A percentile compares a stretch with the other conserved stretches of the same genome.
Evolutionary conservation across 1,140 invertebrate species (phyloP).

Genomic region (Drosophila lowei): DNA sequence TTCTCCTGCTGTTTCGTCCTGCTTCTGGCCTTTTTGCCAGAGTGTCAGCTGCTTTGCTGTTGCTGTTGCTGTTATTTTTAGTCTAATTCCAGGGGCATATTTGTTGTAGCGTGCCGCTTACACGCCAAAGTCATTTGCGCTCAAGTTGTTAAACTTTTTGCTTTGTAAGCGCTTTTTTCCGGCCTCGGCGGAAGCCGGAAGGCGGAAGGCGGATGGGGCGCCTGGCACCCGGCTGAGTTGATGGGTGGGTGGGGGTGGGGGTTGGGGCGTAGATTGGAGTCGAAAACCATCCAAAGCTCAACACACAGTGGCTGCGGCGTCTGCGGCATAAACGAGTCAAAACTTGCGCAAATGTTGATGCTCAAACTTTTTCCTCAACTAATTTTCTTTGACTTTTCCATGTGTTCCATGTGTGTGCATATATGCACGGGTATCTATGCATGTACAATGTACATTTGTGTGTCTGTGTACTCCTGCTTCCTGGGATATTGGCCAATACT

Average conservation of each 20-base stretch:
- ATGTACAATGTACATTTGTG: too few species aligned
- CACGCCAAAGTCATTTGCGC: conserved; percentile 75
- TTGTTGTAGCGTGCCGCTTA: conserved; percentile 73
- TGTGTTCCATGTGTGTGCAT: conserved; percentile 16
- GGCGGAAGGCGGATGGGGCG: too few species aligned
- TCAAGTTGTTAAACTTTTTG: conserved; percentile 75
- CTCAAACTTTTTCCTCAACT: conserved; percentile 61
- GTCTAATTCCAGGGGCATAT: conserved; percentile 63
- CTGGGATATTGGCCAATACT: conserved; percentile 33
- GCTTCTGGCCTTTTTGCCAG: not conserved
- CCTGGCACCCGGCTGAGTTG: not conserved
- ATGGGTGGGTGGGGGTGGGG: not conserved
- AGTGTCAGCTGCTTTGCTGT: conserved; percentile 4
- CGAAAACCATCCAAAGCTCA: too few species aligned
- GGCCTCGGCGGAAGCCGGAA: conserved; percentile 58
- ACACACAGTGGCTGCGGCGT: conserved; percentile 15
- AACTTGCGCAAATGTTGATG: conserved; percentile 71
- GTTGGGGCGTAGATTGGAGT: not conserved
- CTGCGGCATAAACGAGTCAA: conserved; percentile 63
- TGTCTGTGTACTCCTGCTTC: not conserved
- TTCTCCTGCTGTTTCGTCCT: not conserved
- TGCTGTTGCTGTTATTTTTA: conserved; percentile 56
- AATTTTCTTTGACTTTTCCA: conserved; percentile 60
- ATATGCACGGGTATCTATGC: conserved; percentile 6
- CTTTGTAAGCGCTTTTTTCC: conserved; percentile 75